phyloP scores from a whole-genome alignment of 35 echinoderm and acorn worm genomes.

The Diadema setosum region DNA sequence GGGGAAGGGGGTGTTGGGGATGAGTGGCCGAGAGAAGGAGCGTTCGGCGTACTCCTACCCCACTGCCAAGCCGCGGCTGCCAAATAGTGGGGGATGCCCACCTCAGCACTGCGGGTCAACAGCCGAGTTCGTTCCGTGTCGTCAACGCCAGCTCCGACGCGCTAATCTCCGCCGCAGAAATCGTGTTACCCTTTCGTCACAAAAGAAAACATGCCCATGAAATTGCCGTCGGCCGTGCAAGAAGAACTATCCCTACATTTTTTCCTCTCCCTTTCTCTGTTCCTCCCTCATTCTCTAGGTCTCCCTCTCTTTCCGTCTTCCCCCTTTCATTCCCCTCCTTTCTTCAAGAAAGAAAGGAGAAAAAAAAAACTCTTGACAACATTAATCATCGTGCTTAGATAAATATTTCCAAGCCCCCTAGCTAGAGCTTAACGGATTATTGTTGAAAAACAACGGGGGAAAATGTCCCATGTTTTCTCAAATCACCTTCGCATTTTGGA shows the following conservation, averaged over 20 bases:
- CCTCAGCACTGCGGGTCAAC: background rate
- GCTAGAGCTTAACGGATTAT: conserved; percentile 13
- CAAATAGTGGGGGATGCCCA: background rate
- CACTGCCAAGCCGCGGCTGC: background rate
- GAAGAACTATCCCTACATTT: too few relatives aligned
- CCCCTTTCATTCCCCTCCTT: background rate
- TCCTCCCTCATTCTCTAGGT: too few relatives aligned
- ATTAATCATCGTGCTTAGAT: conserved; percentile 30
- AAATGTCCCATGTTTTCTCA: conserved; percentile 18
- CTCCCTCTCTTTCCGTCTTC: too few relatives aligned
- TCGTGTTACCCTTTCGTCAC: conserved; percentile 30
- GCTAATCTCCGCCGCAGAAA: conserved; percentile 23
- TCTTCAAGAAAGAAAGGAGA: background rate
- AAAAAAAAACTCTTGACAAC: background rate
- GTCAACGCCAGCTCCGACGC: background rate
- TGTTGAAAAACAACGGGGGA: conserved; percentile 30
- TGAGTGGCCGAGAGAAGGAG: background rate
- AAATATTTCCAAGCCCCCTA: conserved; percentile 22
- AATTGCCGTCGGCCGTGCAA: background rate
- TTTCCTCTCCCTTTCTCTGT: too few relatives aligned
- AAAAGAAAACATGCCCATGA: conserved; percentile 15
- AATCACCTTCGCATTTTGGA: conserved; percentile 8
- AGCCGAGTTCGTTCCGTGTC: background rate
- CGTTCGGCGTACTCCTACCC: background rate
- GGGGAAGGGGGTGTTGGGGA: too few relatives aligned